These are phyloP conservation scores for Orycteropus afer DNA, from an alignment of 2,113 vertebrate genomes.

Conservation along the genomic window DNA sequence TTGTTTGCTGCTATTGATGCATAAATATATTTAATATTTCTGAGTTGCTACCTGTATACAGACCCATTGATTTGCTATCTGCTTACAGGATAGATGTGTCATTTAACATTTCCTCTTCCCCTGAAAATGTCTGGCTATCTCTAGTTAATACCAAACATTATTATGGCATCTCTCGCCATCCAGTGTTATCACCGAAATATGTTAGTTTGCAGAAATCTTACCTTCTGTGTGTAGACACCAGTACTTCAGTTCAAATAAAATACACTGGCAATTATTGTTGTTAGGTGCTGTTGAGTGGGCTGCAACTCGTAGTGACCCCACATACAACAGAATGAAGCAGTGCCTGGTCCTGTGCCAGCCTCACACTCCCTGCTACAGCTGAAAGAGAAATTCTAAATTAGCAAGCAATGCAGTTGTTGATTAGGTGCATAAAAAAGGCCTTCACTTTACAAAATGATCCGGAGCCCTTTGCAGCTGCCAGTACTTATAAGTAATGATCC, in stretches of 20 bases:
- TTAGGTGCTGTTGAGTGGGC: no score
- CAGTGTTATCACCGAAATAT: background rate
- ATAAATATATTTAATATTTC: background rate
- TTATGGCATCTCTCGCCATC: background rate
- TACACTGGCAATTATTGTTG: no score
- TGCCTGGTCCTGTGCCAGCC: no score
- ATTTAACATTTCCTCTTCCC: background rate
- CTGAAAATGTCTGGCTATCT: background rate
- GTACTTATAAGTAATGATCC: background rate
- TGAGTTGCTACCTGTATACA: fast-evolving
- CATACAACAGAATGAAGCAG: no score
- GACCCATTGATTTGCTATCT: no score
- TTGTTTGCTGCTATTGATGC: no score
- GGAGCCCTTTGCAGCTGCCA: background rate
- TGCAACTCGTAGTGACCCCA: no score
- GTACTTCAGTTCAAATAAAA: background rate
- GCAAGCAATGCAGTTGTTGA: background rate
- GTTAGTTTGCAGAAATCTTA: background rate
- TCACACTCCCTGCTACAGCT: no score
- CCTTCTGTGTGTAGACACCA: background rate
- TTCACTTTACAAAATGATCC: background rate
- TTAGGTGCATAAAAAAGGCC: background rate
- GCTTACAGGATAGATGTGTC: background rate
- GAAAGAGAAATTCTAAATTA: background rate
- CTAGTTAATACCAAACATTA: background rate